Evolutionary conservation across 2,113 vertebrate genomes (phyloP).

Genomic region (Cyprinodon variegatus): DNA sequence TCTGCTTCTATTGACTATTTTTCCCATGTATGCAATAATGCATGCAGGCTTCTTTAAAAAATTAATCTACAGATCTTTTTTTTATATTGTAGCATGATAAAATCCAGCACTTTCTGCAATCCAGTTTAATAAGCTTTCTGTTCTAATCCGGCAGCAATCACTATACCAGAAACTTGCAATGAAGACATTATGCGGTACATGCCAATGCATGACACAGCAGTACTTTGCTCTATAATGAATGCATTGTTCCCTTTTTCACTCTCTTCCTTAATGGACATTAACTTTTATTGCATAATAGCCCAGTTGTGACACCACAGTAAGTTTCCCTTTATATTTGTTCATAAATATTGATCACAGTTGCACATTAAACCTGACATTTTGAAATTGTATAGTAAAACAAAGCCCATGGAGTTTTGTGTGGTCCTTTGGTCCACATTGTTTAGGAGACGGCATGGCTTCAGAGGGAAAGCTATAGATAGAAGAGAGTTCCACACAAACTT

Average conservation of each 20-base stretch:
- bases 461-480: conserved; percentile 2
- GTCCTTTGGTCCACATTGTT: conserved; percentile 11
- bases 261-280: conserved; percentile 69
- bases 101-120: neutral
- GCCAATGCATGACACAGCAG: conserved; percentile 64
- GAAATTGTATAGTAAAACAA: conserved; percentile 68
- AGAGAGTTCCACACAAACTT: neutral
- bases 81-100: neutral
- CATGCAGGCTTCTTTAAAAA: conserved; percentile 47
- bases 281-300: conserved; percentile 78
- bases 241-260: conserved; percentile 65
- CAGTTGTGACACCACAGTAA: conserved; percentile 70
- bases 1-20: conserved; percentile 72
- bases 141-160: conserved; percentile 32
- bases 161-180: conserved; percentile 25
- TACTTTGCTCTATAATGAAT: conserved; percentile 71
- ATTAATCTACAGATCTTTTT: conserved; percentile 46
- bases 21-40: conserved; percentile 44
- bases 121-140: conserved; percentile 18
- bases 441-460: conserved; percentile 15
- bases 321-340: conserved; percentile 74
- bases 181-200: conserved; percentile 48
- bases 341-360: conserved; percentile 71
- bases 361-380: conserved; percentile 62
- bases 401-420: conserved; percentile 55